These are phyloP conservation scores for Hystrix brachyura DNA, from an alignment of 2,113 vertebrate species.

Conservation along the genomic window DNA sequence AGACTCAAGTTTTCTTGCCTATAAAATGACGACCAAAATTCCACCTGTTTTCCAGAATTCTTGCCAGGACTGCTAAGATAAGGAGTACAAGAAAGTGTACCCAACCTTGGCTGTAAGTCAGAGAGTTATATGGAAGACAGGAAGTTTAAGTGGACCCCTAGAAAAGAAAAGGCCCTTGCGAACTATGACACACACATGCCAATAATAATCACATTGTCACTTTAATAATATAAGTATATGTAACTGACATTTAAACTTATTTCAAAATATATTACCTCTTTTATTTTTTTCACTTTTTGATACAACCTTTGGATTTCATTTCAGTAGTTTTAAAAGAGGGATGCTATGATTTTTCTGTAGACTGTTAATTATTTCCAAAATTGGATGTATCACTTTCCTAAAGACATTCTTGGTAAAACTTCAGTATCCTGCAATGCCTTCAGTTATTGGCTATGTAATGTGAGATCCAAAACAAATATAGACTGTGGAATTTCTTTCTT, in stretches of 20 bases:
- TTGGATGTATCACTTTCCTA: conserved; percentile 47
- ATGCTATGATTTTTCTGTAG: not conserved
- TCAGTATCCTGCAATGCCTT: not conserved
- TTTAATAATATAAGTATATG: not conserved
- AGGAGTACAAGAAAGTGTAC: not conserved
- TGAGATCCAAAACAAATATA: conserved; percentile 31
- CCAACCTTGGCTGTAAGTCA: not conserved
- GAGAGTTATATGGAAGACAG: not conserved
- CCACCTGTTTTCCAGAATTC: not conserved
- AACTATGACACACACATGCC: not conserved
- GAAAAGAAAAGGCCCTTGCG: not conserved
- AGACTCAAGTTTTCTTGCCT: not conserved
- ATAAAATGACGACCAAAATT: not conserved
- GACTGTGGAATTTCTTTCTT: not conserved
- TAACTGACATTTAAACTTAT: conserved; percentile 48
- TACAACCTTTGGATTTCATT: conserved; percentile 56
- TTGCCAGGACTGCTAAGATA: not conserved
- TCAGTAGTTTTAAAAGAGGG: conserved; percentile 8
- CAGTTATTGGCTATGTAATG: not conserved
- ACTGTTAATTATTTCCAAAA: not conserved
- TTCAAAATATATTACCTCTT: conserved; percentile 31
- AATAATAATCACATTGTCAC: not conserved
- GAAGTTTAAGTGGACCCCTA: not conserved
- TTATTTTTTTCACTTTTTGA: conserved; percentile 50
- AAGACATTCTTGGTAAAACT: not conserved